Conservation (phyloP, 30 jellyfish, hydroid and myxozoan genomes). For the Haliclystus octoradiatus region DNA sequence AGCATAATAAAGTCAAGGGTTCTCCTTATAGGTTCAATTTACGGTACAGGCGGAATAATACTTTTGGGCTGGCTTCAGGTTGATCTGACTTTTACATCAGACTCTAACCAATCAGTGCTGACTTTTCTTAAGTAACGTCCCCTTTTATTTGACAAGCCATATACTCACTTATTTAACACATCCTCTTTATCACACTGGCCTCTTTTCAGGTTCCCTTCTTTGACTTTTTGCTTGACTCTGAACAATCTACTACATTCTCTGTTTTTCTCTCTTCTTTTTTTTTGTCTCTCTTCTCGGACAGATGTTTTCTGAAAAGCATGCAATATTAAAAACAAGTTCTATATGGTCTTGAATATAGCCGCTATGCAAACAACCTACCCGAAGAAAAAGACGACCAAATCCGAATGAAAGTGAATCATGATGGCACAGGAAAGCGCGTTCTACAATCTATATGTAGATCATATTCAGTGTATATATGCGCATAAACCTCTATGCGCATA, state of each 20-base stretch:
- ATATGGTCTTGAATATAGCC: no score
- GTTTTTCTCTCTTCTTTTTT: slow-evolving; percentile 41
- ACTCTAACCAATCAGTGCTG: background rate
- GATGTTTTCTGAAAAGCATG: slow-evolving; percentile 14
- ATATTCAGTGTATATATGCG: no score
- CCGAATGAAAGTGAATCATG: no score
- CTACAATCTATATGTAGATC: no score
- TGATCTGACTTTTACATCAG: background rate
- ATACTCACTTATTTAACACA: slow-evolving; percentile 16
- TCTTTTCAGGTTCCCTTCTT: slow-evolving; percentile 38
- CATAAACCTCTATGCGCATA: no score
- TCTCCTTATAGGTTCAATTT: no score
- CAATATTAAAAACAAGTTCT: no score
- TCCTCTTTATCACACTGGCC: slow-evolving; percentile 55
- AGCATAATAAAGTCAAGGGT: no score
- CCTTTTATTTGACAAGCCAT: background rate
- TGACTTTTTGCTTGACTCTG: slow-evolving; percentile 39
- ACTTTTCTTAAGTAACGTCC: background rate
- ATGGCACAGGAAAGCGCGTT: no score
- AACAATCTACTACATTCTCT: slow-evolving; percentile 61
- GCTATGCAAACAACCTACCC: no score
- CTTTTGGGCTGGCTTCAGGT: slow-evolving; percentile 10
- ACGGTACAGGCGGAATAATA: no score
- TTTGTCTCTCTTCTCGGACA: slow-evolving; percentile 26
- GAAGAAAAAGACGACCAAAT: no score